Conservation (phyloP, 1,140 invertebrate genomes). For the Gryon sp. region DNA sequence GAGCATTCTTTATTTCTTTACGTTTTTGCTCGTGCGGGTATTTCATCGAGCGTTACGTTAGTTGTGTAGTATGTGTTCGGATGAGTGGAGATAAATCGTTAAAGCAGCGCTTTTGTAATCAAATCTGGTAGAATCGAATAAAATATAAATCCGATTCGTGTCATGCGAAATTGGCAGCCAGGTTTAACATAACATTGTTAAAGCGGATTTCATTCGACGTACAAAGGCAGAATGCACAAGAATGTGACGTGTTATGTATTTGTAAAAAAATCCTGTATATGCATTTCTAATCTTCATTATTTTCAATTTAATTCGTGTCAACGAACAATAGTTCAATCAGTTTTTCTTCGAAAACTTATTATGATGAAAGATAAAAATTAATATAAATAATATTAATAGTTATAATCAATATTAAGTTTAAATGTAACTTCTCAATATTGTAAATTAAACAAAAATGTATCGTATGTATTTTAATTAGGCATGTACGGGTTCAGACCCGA, state of each 20-base stretch:
- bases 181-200: conserved; percentile 65
- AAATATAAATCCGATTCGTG: conserved; percentile 64
- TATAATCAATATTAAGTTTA: too few species aligned
- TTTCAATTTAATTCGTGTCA: too few species aligned
- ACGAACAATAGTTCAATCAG: not conserved
- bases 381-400: not conserved
- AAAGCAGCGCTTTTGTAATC: conserved; percentile 60
- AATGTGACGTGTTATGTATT: conserved; percentile 44
- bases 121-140: conserved; percentile 57
- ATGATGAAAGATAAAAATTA: not conserved
- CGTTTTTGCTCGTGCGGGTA: conserved; percentile 51
- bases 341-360: not conserved
- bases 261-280: conserved; percentile 37
- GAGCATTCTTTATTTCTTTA: conserved; percentile 57
- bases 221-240: conserved; percentile 55
- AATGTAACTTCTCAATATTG: too few species aligned
- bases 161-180: conserved; percentile 57
- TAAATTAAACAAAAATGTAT: too few species aligned
- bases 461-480: too few species aligned
- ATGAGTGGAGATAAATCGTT: conserved; percentile 63
- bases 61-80: conserved; percentile 53
- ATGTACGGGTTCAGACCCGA: too few species aligned
- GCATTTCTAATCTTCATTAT: not conserved
- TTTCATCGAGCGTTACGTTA: conserved; percentile 61
- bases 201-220: conserved; percentile 41